phyloP scores from a whole-genome alignment of 2,113 vertebrate genomes.

The Zingel zingel region DNA sequence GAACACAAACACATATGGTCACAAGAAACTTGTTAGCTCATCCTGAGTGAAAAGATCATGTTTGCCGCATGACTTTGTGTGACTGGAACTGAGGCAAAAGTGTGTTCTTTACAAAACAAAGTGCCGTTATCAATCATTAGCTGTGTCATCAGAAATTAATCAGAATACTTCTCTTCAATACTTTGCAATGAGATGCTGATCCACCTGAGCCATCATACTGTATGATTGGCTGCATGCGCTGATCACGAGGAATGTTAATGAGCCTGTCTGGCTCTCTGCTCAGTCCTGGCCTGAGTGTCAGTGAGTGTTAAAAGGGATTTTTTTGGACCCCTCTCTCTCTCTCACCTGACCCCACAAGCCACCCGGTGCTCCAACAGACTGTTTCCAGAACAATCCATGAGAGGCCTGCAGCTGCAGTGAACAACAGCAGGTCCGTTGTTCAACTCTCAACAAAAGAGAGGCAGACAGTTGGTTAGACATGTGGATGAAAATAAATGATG shows the following conservation, averaged over 20 bases:
- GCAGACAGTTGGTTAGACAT: conserved; percentile 45
- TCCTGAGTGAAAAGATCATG: background rate
- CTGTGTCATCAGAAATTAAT: conserved; percentile 3
- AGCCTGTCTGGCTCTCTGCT: conserved; percentile 54
- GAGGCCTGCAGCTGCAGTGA: conserved; percentile 66
- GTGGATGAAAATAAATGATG: conserved; percentile 39
- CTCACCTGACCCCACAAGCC: conserved; percentile 73
- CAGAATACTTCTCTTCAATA: background rate
- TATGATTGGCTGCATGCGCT: conserved; percentile 16
- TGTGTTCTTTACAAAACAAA: conserved; percentile 7
- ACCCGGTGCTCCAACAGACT: conserved; percentile 56
- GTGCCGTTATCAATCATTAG: background rate
- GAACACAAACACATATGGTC: background rate
- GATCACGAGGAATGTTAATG: conserved; percentile 72
- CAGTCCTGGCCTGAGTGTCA: conserved; percentile 30
- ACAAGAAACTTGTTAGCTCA: conserved; percentile 5
- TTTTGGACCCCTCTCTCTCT: conserved; percentile 38
- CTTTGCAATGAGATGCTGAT: conserved; percentile 41
- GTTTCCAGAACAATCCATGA: conserved; percentile 76
- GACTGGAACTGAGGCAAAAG: background rate
- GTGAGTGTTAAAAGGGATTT: conserved; percentile 47
- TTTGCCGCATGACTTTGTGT: background rate
- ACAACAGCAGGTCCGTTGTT: conserved; percentile 72
- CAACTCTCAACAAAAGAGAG: conserved; percentile 65
- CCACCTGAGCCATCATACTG: conserved; percentile 44